These are phyloP conservation scores for Cheirogaleus medius DNA, from an alignment of 2,113 vertebrate species.

Conservation along the genomic window DNA sequence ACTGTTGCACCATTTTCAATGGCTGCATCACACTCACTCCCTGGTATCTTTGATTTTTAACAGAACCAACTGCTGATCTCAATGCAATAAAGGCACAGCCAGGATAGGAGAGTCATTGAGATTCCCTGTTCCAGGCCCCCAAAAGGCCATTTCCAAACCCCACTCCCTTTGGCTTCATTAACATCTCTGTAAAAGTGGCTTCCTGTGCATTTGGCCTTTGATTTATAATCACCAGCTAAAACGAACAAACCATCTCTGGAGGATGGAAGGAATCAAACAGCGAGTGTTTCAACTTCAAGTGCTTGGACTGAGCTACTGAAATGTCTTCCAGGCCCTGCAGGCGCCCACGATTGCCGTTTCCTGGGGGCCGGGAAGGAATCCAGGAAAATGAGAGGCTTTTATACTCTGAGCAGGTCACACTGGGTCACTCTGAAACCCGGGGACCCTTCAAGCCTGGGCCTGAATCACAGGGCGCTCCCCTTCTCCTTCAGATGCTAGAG, in stretches of 20 bases:
- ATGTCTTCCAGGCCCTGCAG: background rate
- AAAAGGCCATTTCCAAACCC: background rate
- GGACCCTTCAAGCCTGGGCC: background rate
- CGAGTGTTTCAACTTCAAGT: background rate
- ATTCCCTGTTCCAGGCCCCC: background rate
- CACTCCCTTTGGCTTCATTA: background rate
- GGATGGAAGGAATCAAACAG: background rate
- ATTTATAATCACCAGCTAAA: background rate
- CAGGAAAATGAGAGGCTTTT: background rate
- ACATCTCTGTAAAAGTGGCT: background rate
- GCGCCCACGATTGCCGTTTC: background rate
- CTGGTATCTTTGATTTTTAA: background rate
- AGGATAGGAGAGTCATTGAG: background rate
- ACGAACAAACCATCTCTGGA: background rate
- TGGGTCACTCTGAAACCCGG: rapidly evolving
- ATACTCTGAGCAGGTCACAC: background rate
- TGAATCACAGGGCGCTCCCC: rapidly evolving
- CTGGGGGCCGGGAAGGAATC: background rate
- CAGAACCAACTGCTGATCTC: background rate
- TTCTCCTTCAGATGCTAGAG: background rate
- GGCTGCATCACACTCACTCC: background rate
- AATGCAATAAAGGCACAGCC: background rate
- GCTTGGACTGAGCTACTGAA: background rate
- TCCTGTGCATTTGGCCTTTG: background rate
- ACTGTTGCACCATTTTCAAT: rapidly evolving